Evolutionary conservation across 2,888 invertebrate genomes (phyloP), one percentile per base, ranked within the genome.

Genomic region (Sphaerophoria rueppellii): DNA sequence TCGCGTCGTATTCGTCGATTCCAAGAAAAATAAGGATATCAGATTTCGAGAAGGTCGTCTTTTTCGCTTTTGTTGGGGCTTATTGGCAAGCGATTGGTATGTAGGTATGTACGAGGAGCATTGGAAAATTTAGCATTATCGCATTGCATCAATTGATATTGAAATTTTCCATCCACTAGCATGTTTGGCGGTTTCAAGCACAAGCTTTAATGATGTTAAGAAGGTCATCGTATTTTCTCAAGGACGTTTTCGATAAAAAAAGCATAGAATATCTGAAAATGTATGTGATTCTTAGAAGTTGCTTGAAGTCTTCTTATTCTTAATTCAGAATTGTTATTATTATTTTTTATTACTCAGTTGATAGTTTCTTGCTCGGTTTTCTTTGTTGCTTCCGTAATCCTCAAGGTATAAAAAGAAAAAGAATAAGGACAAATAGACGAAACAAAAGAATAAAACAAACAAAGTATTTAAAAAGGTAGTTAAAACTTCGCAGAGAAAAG

Each of bases 131-230:
- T 16, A 24, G 24, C 48, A 35, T 63, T 14, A 4, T n/a, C 11
- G n/a, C 11, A 16, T 65, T 50, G 16, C 61, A 37, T 4, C 6
- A 9, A 4, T 32, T 61, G 61, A 32, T 48, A 46, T 67, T 67
- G 67, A 67, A 54, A 43, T 67, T 40, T 37, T n/a, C 40, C 16
- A 67, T 65, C 79, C 74, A 55, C 67, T 79, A 71, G 79, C 75
- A 80, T 83, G 71, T 79, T 75, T 80, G 55, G 72, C 75, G 61
- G 63, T 74, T 75, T 63, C 40, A 54, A 70, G 63, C 58, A 35
- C 70, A 37, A 79, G 34, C 74, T 79, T 63, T 75, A 80, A 83
- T 80, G 75, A 83, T 80, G 75, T 71, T 80, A 52, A 52, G 61
- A 60, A 69, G 69, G 65, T 54, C 74, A 50, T 5, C 37, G 61